Percentiles rank a stretch among this genome's conserved stretches.
These are phyloP conservation scores for Fundulus diaphanus DNA, from an alignment of 2,797 vertebrate genomes.

Conservation along the genomic window DNA sequence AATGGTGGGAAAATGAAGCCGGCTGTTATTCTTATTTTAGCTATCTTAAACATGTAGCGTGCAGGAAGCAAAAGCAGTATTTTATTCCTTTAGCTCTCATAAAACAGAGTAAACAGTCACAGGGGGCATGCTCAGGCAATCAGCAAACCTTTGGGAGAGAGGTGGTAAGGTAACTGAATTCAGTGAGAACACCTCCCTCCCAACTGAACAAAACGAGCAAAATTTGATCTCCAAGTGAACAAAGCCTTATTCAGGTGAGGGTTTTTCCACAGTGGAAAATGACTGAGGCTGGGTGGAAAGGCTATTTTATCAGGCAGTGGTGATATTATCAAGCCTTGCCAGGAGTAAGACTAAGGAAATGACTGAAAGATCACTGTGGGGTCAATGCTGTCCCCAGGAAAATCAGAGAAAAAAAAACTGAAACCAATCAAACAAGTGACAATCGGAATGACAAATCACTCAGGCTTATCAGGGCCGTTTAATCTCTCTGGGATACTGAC, in stretches of 20 bases:
- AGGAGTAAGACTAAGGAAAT: conserved; percentile 54
- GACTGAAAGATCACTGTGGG: conserved; percentile 41
- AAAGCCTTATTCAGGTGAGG: conserved; percentile 60
- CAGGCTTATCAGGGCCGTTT: conserved; percentile 55
- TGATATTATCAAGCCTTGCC: conserved; percentile 71
- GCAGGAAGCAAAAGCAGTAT: conserved; percentile 31
- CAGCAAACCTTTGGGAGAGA: conserved; percentile 52
- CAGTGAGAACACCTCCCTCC: conserved; percentile 51
- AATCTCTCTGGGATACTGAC: conserved; percentile 50
- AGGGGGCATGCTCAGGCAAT: conserved; percentile 50
- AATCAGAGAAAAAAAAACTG: conserved; percentile 47
- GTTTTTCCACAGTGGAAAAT: conserved; percentile 71
- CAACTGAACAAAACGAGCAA: conserved; percentile 29
- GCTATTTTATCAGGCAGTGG: conserved; percentile 50
- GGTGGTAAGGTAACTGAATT: conserved; percentile 61
- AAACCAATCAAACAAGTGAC: conserved; percentile 63
- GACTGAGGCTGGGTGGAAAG: conserved; percentile 49
- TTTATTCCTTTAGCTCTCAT: conserved; percentile 53
- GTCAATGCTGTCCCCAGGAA: conserved; percentile 37
- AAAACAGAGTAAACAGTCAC: conserved; percentile 54
- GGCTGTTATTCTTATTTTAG: conserved; percentile 39
- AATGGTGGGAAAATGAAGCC: neutral
- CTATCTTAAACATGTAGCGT: conserved; percentile 39
- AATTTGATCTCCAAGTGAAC: conserved; percentile 63
- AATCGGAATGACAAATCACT: conserved; percentile 69